Evolutionary conservation across 2,797 vertebrate genomes (phyloP).

Genomic region (Rhadinocentrus ornatus): DNA sequence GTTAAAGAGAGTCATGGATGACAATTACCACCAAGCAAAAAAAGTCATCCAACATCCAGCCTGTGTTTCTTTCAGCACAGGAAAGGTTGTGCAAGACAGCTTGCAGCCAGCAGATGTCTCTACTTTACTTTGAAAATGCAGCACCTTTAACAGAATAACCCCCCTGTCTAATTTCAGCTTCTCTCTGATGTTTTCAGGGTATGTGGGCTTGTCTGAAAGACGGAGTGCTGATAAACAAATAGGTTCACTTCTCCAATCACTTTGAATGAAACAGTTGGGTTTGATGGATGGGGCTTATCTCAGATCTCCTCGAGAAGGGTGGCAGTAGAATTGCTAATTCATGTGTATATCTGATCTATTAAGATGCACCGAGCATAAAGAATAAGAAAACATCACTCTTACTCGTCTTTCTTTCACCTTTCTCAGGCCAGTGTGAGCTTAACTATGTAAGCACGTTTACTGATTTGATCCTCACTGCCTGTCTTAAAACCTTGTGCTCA

Average conservation of each 20-base stretch:
- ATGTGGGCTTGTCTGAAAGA: conserved; percentile 54
- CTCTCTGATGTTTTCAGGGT: conserved; percentile 21
- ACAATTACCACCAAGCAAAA: neutral
- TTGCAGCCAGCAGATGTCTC: conserved; percentile 77
- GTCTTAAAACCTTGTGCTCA: conserved; percentile 9
- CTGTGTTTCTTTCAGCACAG: neutral
- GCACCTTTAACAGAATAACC: neutral
- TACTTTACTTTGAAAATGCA: conserved; percentile 52
- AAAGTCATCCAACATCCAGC: no score
- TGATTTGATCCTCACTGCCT: conserved; percentile 19
- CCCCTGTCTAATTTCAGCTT: conserved; percentile 24
- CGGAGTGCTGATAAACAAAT: conserved; percentile 58
- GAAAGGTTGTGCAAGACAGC: conserved; percentile 38
- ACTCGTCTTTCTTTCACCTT: conserved; percentile 15
- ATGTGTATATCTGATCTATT: conserved; percentile 59
- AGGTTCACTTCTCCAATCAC: conserved; percentile 49
- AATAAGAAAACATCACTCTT: conserved; percentile 39
- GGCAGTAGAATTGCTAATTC: conserved; percentile 55
- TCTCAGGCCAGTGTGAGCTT: conserved; percentile 21
- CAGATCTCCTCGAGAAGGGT: conserved; percentile 47
- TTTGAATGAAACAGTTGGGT: conserved; percentile 58
- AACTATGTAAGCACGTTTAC: conserved; percentile 40
- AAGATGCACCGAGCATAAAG: conserved; percentile 50
- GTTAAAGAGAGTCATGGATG: neutral
- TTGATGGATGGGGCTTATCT: conserved; percentile 73